Evolutionary conservation across 1,140 invertebrate species (phyloP).

Genomic region (Acromyrmex charruanus): DNA sequence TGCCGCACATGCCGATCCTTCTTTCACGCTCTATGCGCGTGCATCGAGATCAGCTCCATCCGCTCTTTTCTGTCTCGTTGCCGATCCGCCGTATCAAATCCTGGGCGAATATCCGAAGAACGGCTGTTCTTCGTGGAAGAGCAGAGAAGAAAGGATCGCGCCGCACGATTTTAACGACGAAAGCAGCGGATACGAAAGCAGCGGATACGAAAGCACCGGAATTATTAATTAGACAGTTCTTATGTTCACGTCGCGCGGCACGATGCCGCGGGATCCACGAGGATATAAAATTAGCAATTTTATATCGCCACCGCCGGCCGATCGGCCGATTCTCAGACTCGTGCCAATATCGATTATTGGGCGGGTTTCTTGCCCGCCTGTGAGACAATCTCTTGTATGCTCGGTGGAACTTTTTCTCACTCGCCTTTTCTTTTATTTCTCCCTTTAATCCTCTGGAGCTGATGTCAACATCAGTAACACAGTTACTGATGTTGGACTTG

Average conservation of each 20-base stretch:
- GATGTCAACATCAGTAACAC: too few species aligned
- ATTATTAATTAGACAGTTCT: slow-evolving; percentile 84
- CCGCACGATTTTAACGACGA: slow-evolving; percentile 78
- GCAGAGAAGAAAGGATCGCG: slow-evolving; percentile 50
- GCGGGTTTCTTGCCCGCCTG: slow-evolving; percentile 70
- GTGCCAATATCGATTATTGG: slow-evolving; percentile 82
- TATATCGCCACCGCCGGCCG: slow-evolving; percentile 66
- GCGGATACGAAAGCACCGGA: slow-evolving; percentile 74
- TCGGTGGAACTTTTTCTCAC: slow-evolving; percentile 47
- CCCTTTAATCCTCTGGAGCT: slow-evolving; percentile 5
- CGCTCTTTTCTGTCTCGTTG: slow-evolving; percentile 47
- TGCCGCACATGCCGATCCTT: slow-evolving; percentile 58
- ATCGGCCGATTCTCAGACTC: slow-evolving; percentile 81
- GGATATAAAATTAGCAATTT: slow-evolving; percentile 86
- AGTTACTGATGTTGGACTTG: too few species aligned
- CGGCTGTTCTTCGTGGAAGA: slow-evolving; percentile 71
- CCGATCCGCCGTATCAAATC: background rate
- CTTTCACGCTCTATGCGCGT: slow-evolving; percentile 59
- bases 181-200: slow-evolving; percentile 73
- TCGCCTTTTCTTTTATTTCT: background rate
- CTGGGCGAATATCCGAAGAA: slow-evolving; percentile 37
- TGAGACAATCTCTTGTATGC: slow-evolving; percentile 59
- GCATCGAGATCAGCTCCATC: slow-evolving; percentile 40
- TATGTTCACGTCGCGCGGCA: slow-evolving; percentile 32
- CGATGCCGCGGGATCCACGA: slow-evolving; percentile 39